A percentile compares a stretch with the other conserved stretches of the same genome.
phyloP scores from a whole-genome alignment of 2,113 vertebrate genomes.

The Oreochromis spilurus region DNA sequence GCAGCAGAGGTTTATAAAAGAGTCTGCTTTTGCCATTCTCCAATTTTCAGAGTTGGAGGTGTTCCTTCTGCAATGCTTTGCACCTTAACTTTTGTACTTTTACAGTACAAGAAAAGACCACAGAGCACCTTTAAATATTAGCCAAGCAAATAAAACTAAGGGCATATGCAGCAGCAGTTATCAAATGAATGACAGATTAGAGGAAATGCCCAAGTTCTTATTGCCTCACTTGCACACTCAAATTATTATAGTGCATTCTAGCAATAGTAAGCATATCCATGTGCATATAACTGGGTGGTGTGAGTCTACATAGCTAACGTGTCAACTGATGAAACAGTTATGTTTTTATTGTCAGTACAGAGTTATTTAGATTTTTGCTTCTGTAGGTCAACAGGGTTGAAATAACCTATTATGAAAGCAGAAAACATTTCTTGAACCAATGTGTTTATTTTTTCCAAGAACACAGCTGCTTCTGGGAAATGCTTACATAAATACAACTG shows the following conservation, averaged over 20 bases:
- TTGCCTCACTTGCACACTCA: background rate
- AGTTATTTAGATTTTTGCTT: background rate
- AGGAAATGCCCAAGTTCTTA: background rate
- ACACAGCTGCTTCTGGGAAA: background rate
- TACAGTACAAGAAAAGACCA: background rate
- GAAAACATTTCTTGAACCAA: background rate
- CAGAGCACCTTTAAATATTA: background rate
- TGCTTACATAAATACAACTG: slow-evolving; percentile 1
- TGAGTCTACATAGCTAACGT: background rate
- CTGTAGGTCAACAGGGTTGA: background rate
- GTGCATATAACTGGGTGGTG: background rate
- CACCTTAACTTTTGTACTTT: background rate
- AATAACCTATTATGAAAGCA: background rate
- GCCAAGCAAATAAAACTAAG: background rate
- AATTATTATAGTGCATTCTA: background rate
- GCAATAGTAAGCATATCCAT: background rate
- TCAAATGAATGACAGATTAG: background rate
- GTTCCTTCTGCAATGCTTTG: background rate
- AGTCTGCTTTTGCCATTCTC: background rate
- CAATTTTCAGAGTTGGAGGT: background rate
- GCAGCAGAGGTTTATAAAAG: background rate
- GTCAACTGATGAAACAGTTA: background rate
- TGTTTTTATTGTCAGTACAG: background rate
- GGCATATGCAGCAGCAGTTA: background rate
- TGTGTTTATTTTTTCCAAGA: background rate